Evolutionary conservation across 2,888 invertebrate genomes (phyloP), one percentile per base, ranked within the genome.

Genomic region (Dusona sp.): DNA sequence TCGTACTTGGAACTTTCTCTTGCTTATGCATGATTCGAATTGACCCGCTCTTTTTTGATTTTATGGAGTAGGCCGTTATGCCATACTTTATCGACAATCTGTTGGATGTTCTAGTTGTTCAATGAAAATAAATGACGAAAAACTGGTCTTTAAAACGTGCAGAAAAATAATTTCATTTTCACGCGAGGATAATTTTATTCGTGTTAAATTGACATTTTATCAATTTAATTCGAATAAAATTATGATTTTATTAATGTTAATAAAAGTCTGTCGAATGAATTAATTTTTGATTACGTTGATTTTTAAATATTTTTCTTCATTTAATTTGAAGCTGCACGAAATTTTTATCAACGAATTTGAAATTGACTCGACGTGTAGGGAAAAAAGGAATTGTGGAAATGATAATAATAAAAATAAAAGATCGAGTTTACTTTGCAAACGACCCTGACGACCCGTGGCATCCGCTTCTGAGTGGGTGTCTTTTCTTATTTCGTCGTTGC

Each of bases 371-470:
- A 57, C 36, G 57, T 25, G 38, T 74, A 8, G 29, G 54, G 48
- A 13, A 25, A 64, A 83, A 38, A 48, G 65, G 81, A 82, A 78
- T 83, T 79, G 57, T 38, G n/a, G 22, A 22, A 22, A 61, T 61
- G 29, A 61, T 54, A 57, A 80, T 54, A 78, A 80, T 75, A 57
- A 81, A 77, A 82, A 73, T 70, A 65, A 65, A 80, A 54, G 68
- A 88, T 78, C 57, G 68, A 77, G 79, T 79, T 81, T 51, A 82
- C 48, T 42, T 33, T 85, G 84, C 86, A 85, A 88, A 88, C 88
- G 91, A 91, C 91, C 91, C 90, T 89, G 89, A 88, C 88, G 90
- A 91, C 90, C 89, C 90, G 86, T 84, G 72, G 79, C 91, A 90
- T 91, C 90, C 91, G 91, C 88, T 89, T 74, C 88, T 85, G 88